Evolutionary conservation across 1,140 invertebrate genomes (phyloP), one percentile per base, ranked within the genome.

Genomic region (Caenorhabditis tropicalis): DNA sequence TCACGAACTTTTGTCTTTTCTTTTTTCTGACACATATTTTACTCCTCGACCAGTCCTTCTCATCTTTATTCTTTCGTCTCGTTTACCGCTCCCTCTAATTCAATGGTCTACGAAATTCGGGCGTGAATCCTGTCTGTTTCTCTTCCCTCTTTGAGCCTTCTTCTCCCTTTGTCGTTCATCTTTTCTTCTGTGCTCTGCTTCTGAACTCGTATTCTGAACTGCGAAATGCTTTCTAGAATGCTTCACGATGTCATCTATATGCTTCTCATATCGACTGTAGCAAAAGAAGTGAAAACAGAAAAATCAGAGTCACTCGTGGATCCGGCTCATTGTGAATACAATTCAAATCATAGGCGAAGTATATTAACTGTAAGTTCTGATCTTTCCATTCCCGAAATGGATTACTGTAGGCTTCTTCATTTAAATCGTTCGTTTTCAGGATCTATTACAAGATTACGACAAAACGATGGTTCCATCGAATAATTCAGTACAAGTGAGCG

Each of bases 391-490:
- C 53, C 5, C n/a, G n/a, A n/a, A n/a, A n/a, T n/a, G n/a, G n/a
- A n/a, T n/a, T n/a, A n/a, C n/a, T n/a, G n/a, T n/a, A n/a, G n/a
- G n/a, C 4, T 24, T 24, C 5, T 29, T 58, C 24, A 58, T 27
- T n/a, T 4, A 58, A 27, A 27, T 15, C 10, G 27, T 27, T 90
- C n/a, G n/a, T 53, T 39, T 91, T 31, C 49, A 88, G 27, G 90
- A 90, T 65, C 84, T 90, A 16, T 49, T 90, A 29, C 46, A 53
- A 12, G 88, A 86, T 27, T 90, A 90, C 80, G 89, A 90, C 81
- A 90, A 91, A 85, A 90, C 90, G n/a, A 87, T 91, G 19, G 86
- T 90, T 15, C 89, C 89, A 36, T 90, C 88, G 12, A 91, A 90
- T 70, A 82, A 91, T 56, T 87, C 87, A 29, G 90, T 90, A 19